phyloP scores from a whole-genome alignment of 2,797 vertebrate species.

The Falco novaeseelandiae region DNA sequence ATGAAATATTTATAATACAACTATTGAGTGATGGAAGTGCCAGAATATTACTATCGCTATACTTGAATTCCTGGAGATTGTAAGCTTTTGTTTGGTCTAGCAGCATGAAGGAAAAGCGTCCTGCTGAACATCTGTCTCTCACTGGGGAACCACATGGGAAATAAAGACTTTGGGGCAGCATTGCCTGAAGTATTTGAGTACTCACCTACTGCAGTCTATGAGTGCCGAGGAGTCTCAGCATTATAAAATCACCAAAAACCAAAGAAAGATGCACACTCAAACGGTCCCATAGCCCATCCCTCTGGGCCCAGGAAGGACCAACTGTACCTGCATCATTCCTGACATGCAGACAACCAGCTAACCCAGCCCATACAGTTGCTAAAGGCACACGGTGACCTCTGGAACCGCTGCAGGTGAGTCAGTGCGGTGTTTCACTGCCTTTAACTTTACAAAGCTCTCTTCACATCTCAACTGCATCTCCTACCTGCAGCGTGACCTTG shows the following conservation, averaged over 20 bases:
- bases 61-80: slow-evolving; percentile 49
- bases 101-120: not conserved
- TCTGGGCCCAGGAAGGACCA: not conserved
- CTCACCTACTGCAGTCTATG: not conserved
- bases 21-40: slow-evolving; percentile 53
- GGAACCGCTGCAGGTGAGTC: not conserved
- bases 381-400: not conserved
- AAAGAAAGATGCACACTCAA: not conserved
- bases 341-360: not conserved
- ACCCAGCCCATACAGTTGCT: not conserved
- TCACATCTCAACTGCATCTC: not conserved
- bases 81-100: slow-evolving; percentile 56
- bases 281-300: not conserved
- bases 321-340: not conserved
- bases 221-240: not conserved
- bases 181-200: not conserved
- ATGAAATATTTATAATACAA: slow-evolving; percentile 64
- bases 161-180: slow-evolving; percentile 45
- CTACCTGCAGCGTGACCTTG: not conserved
- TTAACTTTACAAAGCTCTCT: not conserved
- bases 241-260: not conserved
- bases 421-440: not conserved
- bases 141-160: slow-evolving; percentile 41
- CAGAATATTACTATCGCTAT: slow-evolving; percentile 44
- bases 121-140: slow-evolving; percentile 57